These are phyloP conservation scores for Andricus grossulariae DNA, from an alignment of 1,140 invertebrate species.

Conservation along the genomic window DNA sequence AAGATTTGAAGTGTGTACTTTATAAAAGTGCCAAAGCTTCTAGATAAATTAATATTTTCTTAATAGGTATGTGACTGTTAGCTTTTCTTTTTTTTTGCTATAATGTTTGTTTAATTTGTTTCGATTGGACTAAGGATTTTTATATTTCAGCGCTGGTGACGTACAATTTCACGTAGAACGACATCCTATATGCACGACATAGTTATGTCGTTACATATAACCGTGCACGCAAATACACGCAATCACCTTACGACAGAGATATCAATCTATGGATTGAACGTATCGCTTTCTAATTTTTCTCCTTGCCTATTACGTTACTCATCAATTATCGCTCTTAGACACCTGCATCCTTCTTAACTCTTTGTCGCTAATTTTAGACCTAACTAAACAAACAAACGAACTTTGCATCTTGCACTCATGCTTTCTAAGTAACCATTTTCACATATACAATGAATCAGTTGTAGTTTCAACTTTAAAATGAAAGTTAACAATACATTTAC, in stretches of 20 bases:
- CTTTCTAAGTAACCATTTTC: background rate
- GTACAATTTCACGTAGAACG: constrained; percentile 48
- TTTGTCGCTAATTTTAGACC: background rate
- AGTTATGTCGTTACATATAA: constrained; percentile 54
- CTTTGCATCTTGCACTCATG: background rate
- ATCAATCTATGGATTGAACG: constrained; percentile 50
- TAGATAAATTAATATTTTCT: too few species aligned
- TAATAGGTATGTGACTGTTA: too few species aligned
- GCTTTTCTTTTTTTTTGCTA: background rate
- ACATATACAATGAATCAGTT: background rate
- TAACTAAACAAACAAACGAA: background rate
- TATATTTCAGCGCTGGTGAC: background rate
- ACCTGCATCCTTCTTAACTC: background rate
- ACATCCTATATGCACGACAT: constrained; percentile 50
- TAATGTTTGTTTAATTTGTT: background rate
- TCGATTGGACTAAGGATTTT: background rate
- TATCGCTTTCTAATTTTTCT: constrained; percentile 51
- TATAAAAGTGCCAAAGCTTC: too few species aligned
- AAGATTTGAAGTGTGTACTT: too few species aligned
- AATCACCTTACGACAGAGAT: constrained; percentile 53
- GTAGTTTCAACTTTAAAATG: too few species aligned
- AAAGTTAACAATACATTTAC: too few species aligned
- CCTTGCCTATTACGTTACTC: constrained; percentile 36
- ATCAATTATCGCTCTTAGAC: constrained; percentile 40
- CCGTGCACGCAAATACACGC: constrained; percentile 49